Base-by-base conservation (phyloP, 2,797 vertebrate species). In the Ataeniobius toweri region DNA sequence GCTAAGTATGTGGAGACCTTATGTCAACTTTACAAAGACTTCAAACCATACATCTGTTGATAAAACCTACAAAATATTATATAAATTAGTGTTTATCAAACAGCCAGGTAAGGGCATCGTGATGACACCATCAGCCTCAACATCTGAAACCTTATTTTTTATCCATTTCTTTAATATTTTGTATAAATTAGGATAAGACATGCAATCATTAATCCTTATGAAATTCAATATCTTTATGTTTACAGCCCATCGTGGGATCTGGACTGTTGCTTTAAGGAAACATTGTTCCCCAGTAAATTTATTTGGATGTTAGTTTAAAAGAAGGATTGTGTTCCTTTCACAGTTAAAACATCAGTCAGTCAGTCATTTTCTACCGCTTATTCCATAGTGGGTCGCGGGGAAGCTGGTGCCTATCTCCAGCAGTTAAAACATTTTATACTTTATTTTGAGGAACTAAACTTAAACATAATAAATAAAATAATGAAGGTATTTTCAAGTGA, bases 401-500 rank as follows among this genome's bases (percentile, higher is more conserved):
- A n/a, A n/a, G n/a, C n/a, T n/a, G n/a, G n/a, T n/a, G n/a, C n/a
- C n/a, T n/a, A n/a, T n/a, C n/a, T n/a, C n/a, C n/a, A n/a, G n/a
- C 44, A 44, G 56, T 22, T 44, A 41, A 36, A 36, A 36, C 31
- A 6, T 65, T 68, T 39, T 39, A 39, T 8, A 41, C 63, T 18
- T 65, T 10, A 61, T 28, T 61, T 6, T 26, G 14, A 65, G 18
- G 31, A 36, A 36, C 28, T 65, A 36, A 36, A 36, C 1, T 53
- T 53, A 53, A 53, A 18, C 53, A 55, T 22, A 22, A 55, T 8
- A 70, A 53, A 84, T 69, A 75, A 56, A 82, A 75, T n/a, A 75
- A 56, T n/a, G 24, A 58, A 39, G 22, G 46, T 39, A 63, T 80
- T 82, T 80, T 80, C 2, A 1, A 65, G 70, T 76, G 74, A 88